Conservation (phyloP, 2,797 vertebrate genomes). For the Myotis vivesi region DNA sequence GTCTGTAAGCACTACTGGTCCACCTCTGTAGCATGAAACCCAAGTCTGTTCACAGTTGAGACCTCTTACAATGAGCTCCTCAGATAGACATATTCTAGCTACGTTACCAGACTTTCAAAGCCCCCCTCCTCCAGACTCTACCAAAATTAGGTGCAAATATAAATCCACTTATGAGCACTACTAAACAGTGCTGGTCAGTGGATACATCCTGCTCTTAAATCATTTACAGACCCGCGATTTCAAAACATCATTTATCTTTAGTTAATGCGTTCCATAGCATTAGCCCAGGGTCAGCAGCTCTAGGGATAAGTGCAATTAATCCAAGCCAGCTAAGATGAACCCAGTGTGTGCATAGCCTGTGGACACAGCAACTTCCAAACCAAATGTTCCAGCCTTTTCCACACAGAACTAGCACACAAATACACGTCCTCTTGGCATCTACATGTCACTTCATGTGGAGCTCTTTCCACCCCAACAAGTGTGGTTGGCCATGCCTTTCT, state of each 20-base stretch:
- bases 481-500: not conserved
- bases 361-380: slow-evolving; percentile 12
- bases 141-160: slow-evolving; percentile 11
- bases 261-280: not conserved
- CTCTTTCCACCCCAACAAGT: not conserved
- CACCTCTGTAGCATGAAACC: not conserved
- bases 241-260: slow-evolving; percentile 29
- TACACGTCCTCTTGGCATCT: not conserved
- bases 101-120: not conserved
- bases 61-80: not conserved
- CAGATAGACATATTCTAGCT: not conserved
- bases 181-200: not conserved
- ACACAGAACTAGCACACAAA: not conserved
- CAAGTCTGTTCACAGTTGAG: not conserved
- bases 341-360: not conserved
- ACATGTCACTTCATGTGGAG: not conserved
- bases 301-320: slow-evolving; percentile 13
- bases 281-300: slow-evolving; percentile 4
- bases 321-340: not conserved
- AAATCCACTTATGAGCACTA: slow-evolving; percentile 35
- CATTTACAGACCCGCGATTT: not conserved
- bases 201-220: not conserved
- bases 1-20: not conserved
- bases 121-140: not conserved
- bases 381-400: not conserved